Evolutionary conservation across 2,113 vertebrate species (phyloP).

Genomic region (Lagopus muta): DNA sequence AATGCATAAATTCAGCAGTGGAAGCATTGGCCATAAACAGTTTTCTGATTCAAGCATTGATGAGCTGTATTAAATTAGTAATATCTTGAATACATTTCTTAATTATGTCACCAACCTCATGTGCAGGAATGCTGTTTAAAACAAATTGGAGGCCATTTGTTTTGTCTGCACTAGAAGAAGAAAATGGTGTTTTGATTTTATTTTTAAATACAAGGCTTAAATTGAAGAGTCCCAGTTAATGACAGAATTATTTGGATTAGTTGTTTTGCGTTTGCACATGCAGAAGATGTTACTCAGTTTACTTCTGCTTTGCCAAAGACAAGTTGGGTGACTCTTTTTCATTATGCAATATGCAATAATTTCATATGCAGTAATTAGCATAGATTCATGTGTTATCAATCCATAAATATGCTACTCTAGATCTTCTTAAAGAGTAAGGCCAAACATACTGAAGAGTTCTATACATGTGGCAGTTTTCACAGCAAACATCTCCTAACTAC

Average conservation of each 20-base stretch:
- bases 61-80: slow-evolving; percentile 81
- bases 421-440: not conserved
- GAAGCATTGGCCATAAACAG: slow-evolving; percentile 64
- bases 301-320: slow-evolving; percentile 20
- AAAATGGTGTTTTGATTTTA: slow-evolving; percentile 1
- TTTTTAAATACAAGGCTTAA: slow-evolving; percentile 31
- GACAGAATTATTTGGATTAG: slow-evolving; percentile 24
- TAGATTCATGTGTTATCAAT: slow-evolving; percentile 14
- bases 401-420: not conserved
- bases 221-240: slow-evolving; percentile 26
- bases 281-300: not conserved
- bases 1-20: slow-evolving; percentile 70
- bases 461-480: not conserved
- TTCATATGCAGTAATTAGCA: slow-evolving; percentile 36
- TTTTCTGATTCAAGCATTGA: slow-evolving; percentile 74
- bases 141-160: slow-evolving; percentile 63
- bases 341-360: not conserved
- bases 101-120: slow-evolving; percentile 70
- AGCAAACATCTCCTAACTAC: not conserved
- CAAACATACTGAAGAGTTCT: not conserved
- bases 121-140: slow-evolving; percentile 55
- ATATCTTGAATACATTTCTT: slow-evolving; percentile 79
- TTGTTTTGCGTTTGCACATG: not conserved
- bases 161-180: slow-evolving; percentile 14
- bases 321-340: not conserved